Conservation (phyloP, 2,888 invertebrate genomes). For the Cartodere bifasciata region DNA sequence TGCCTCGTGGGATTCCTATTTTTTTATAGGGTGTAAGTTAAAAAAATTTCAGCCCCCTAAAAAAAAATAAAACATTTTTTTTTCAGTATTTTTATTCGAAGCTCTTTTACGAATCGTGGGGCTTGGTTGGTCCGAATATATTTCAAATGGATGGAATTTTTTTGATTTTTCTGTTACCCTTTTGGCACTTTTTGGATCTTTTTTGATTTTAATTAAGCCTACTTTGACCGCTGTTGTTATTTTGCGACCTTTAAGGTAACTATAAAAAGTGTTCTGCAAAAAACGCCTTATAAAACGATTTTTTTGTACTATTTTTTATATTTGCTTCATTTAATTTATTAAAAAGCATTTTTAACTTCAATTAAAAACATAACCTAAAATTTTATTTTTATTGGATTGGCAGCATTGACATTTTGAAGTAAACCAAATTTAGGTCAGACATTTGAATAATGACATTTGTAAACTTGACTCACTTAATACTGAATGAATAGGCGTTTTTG, state of each 20-base stretch:
- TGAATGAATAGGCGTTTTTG: too few relatives aligned
- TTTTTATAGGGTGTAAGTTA: conserved; percentile 53
- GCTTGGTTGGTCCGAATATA: conserved; percentile 55
- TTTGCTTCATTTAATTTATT: too few relatives aligned
- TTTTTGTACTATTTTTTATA: too few relatives aligned
- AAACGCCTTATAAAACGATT: too few relatives aligned
- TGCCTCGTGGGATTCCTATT: conserved; percentile 64
- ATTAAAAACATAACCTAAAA: too few relatives aligned
- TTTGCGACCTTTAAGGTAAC: conserved; percentile 54
- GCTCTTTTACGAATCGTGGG: conserved; percentile 60
- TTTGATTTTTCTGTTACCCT: conserved; percentile 63
- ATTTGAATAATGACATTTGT: too few relatives aligned
- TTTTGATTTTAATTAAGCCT: conserved; percentile 52
- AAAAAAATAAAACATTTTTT: conserved; percentile 9
- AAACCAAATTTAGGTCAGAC: too few relatives aligned
- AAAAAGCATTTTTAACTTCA: too few relatives aligned
- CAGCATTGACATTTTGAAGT: too few relatives aligned
- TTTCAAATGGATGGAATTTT: conserved; percentile 76
- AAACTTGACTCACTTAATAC: too few relatives aligned
- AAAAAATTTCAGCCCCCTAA: too few relatives aligned
- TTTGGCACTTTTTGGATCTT: conserved; percentile 52
- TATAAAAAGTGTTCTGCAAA: conserved; percentile 19
- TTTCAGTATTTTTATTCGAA: conserved; percentile 66
- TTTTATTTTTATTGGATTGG: too few relatives aligned
- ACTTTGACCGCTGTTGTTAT: conserved; percentile 59